Percentiles rank a stretch among this genome's conserved stretches.
These are phyloP conservation scores for Silurus asotus DNA, from an alignment of 2,113 vertebrate genomes.

Conservation along the genomic window DNA sequence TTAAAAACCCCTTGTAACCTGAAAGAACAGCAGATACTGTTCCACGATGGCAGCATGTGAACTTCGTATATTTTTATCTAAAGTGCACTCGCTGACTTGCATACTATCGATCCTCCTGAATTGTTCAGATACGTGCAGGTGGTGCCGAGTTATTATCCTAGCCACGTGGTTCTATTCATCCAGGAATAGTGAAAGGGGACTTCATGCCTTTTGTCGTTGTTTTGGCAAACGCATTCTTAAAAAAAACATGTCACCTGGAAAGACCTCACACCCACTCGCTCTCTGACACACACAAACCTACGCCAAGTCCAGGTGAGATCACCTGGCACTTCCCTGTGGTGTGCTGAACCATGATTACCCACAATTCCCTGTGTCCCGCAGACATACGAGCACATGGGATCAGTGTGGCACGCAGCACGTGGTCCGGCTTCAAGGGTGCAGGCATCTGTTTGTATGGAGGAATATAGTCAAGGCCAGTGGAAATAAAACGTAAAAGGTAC, in stretches of 20 bases:
- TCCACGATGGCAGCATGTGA: not conserved
- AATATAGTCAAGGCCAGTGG: slow-evolving; percentile 46
- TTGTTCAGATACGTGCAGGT: slow-evolving; percentile 11
- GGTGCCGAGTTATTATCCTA: not conserved
- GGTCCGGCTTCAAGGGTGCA: slow-evolving; percentile 38
- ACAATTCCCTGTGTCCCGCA: slow-evolving; percentile 38
- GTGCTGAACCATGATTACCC: slow-evolving; percentile 39
- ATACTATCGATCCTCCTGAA: slow-evolving; percentile 21
- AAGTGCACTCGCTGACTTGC: slow-evolving; percentile 10
- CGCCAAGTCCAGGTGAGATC: slow-evolving; percentile 43
- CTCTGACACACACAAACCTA: slow-evolving; percentile 20
- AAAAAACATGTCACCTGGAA: slow-evolving; percentile 24
- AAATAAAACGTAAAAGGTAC: slow-evolving; percentile 41
- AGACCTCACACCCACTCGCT: slow-evolving; percentile 7
- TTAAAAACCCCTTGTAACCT: not conserved
- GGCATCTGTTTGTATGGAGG: slow-evolving; percentile 54
- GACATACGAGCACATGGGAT: slow-evolving; percentile 41
- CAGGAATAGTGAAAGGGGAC: not conserved
- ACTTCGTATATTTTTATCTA: slow-evolving; percentile 15
- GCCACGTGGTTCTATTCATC: not conserved
- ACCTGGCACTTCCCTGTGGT: slow-evolving; percentile 32
- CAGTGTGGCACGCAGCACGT: slow-evolving; percentile 23
- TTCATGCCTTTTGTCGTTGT: not conserved
- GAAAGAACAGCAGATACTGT: slow-evolving; percentile 29
- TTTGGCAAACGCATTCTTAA: slow-evolving; percentile 7